Base-by-base conservation (phyloP, 1,140 invertebrate genomes). In the Drosophila repleta region DNA sequence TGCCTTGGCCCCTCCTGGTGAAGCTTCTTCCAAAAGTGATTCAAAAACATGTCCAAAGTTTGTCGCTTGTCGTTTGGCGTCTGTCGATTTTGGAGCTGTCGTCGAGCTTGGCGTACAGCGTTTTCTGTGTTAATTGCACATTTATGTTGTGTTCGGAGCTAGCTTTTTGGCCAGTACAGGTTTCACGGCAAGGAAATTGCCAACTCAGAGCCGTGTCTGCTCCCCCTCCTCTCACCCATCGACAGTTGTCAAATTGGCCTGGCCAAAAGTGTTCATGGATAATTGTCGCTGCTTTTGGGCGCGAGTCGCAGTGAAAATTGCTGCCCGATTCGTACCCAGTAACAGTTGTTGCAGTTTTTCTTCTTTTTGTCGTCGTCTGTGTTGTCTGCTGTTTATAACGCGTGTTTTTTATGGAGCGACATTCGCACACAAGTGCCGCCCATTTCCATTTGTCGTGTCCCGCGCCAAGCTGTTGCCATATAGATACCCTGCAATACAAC, bases 391-490 rank as follows among this genome's bases (percentile, higher is more conserved):
- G 20, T 57, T 62, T 66, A 41, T 45, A 60, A 64, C 35, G 37
- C 55, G 49, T 85, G 73, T 69, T 70, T 45, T 53, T 76, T 70
- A 56, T 68, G 61, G 55, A 57, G 76, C 71, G 68, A 61, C 76
- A 80, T 62, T 71, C 62, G 29, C 61, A 57, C 26, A 45, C 61
- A 78, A 81, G 56, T 43, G 77, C 52, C 81, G 77, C 80, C 81
- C 81, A 81, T 73, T 68, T 68, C 48, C 65, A 68, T 80, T 80
- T 84, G 76, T 76, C 81, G 70, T 87, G 77, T 85, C 87, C 32
- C 35, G 43, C 3, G 35, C 20, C 21, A 17, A 15, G 0, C 17
- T 13, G 11, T 1, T 11, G 3, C 10, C 45, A 11, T 20, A 7
- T 2, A 35, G 18, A 51, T 51, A 51, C 49, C 26, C 60, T 57